Percentiles rank a stretch among this genome's conserved stretches.
Evolutionary conservation across 1,140 invertebrate species (phyloP).

Genomic region (Bombus sibiricus): DNA sequence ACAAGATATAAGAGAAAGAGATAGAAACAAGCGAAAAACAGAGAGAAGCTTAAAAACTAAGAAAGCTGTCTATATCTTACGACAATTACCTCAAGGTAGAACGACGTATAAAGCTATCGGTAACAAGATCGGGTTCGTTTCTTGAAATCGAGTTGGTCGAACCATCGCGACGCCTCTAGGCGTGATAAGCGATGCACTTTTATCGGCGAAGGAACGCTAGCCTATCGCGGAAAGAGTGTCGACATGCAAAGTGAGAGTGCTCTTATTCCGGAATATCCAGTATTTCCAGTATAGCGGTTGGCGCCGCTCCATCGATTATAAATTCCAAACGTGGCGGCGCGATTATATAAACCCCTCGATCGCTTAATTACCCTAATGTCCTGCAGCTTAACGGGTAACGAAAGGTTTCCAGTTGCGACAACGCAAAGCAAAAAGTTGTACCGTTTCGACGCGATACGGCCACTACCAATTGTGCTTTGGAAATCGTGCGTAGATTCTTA

Average conservation of each 20-base stretch:
- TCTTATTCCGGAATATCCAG: slow-evolving; percentile 68
- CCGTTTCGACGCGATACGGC: background rate
- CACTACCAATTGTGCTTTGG: background rate
- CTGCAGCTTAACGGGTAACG: background rate
- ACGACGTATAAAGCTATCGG: slow-evolving; percentile 4
- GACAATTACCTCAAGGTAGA: background rate
- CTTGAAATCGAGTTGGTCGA: background rate
- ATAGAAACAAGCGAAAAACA: background rate
- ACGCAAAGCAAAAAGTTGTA: background rate
- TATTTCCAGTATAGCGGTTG: slow-evolving; percentile 60
- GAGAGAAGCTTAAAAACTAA: background rate
- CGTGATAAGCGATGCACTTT: slow-evolving; percentile 8
- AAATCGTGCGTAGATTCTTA: too few species aligned
- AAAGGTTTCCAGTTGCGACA: background rate
- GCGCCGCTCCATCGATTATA: slow-evolving; percentile 57
- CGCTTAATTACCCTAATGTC: slow-evolving; percentile 58
- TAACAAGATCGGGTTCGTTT: background rate
- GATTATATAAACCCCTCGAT: slow-evolving; percentile 60
- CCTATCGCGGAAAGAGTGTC: slow-evolving; percentile 31
- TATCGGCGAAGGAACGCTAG: slow-evolving; percentile 10
- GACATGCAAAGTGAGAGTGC: slow-evolving; percentile 52
- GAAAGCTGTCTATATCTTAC: background rate
- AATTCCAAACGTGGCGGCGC: slow-evolving; percentile 38
- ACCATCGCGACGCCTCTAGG: slow-evolving; percentile 5
- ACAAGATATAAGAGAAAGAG: background rate